Evolutionary conservation across 1,140 invertebrate genomes (phyloP).

Genomic region (Diabrotica undecimpunctata): DNA sequence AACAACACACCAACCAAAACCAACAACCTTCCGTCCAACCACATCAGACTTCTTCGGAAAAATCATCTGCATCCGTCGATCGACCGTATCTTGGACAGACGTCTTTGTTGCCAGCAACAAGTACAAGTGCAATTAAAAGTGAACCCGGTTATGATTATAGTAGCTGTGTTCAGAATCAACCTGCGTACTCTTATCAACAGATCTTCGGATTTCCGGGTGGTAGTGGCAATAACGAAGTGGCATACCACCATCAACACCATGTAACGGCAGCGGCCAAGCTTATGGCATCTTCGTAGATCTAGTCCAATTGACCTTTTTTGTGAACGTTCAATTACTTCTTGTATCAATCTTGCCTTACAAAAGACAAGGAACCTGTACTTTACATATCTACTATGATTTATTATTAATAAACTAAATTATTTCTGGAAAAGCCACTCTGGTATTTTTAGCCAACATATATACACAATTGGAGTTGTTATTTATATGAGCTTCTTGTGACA

Average conservation of each 20-base stretch:
- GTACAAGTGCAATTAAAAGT: conserved; percentile 42
- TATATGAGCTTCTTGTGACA: too few species aligned
- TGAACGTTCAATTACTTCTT: too few species aligned
- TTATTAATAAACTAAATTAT: too few species aligned
- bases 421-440: too few species aligned
- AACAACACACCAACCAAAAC: conserved; percentile 25
- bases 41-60: conserved; percentile 32
- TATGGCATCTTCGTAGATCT: conserved; percentile 70
- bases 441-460: too few species aligned
- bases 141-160: conserved; percentile 45
- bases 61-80: conserved; percentile 37
- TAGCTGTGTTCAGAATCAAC: conserved; percentile 44
- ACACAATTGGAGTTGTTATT: too few species aligned
- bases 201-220: conserved; percentile 43
- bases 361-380: too few species aligned
- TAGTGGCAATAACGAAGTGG: conserved; percentile 40
- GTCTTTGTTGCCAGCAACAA: conserved; percentile 48
- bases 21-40: conserved; percentile 27
- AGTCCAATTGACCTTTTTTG: too few species aligned
- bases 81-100: conserved; percentile 51
- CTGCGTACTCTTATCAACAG: conserved; percentile 45
- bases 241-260: conserved; percentile 76
- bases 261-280: conserved; percentile 74
- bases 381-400: too few species aligned
- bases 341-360: too few species aligned